Conservation (phyloP, 2,888 invertebrate species). For the Drosophila cracens region DNA sequence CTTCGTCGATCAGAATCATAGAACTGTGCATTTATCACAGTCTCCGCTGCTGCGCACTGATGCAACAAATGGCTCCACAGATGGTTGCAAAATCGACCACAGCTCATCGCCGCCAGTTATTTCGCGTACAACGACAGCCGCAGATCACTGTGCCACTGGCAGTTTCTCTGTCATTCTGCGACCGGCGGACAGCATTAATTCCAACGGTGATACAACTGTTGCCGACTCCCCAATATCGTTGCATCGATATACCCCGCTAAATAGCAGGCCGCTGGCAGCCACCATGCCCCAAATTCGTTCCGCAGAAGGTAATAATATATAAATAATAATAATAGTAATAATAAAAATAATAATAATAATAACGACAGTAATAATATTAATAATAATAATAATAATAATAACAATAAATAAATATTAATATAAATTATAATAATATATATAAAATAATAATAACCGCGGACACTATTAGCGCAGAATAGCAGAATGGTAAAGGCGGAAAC, state of each 20-base stretch:
- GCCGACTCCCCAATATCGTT: conserved; percentile 69
- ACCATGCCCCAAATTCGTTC: conserved; percentile 78
- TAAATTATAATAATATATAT: background rate
- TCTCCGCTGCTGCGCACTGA: conserved; percentile 82
- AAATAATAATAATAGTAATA: background rate
- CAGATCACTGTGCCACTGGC: conserved; percentile 48
- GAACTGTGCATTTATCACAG: conserved; percentile 82
- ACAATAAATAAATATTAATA: background rate
- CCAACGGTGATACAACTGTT: conserved; percentile 55
- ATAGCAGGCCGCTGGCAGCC: conserved; percentile 70
- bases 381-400: background rate
- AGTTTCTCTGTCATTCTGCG: conserved; percentile 84
- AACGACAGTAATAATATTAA: background rate
- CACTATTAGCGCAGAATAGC: background rate
- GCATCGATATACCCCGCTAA: conserved; percentile 83
- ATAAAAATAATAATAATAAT: no score
- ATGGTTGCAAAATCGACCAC: conserved; percentile 80
- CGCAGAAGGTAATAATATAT: conserved; percentile 77
- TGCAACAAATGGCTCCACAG: conserved; percentile 51
- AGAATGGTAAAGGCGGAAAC: background rate
- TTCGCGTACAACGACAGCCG: conserved; percentile 36
- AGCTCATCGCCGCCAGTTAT: conserved; percentile 77
- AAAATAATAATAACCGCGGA: background rate
- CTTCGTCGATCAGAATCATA: conserved; percentile 82
- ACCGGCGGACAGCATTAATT: conserved; percentile 77